phyloP scores from a whole-genome alignment of 2,113 vertebrate genomes.

The Protomyctophum bolini region DNA sequence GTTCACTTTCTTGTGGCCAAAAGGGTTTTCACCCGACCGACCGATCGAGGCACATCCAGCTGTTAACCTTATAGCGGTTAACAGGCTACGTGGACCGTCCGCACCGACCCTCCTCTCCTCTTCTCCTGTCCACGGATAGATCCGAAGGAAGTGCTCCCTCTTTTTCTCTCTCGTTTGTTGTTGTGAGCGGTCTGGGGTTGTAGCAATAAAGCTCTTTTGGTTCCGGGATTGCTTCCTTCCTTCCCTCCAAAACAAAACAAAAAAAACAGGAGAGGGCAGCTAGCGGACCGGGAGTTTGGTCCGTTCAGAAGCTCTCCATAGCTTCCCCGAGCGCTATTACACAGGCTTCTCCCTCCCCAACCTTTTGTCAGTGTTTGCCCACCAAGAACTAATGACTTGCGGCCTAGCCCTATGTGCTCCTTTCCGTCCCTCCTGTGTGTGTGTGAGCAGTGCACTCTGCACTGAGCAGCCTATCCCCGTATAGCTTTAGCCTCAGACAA shows the following conservation, averaged over 20 bases:
- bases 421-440: constrained; percentile 14
- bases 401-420: constrained; percentile 62
- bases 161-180: constrained; percentile 14
- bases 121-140: constrained; percentile 5
- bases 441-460: neutral
- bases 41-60: neutral
- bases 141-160: constrained; percentile 63
- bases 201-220: constrained; percentile 20
- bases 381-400: constrained; percentile 70
- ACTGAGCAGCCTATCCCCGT: constrained; percentile 39
- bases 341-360: constrained; percentile 37
- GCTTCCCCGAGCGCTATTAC: constrained; percentile 33
- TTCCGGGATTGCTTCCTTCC: constrained; percentile 23
- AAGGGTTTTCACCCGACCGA: neutral
- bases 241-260: neutral
- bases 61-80: constrained; percentile 4
- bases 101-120: neutral
- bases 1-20: constrained; percentile 9
- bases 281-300: neutral
- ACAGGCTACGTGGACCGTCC: constrained; percentile 32
- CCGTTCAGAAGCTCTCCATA: constrained; percentile 32
- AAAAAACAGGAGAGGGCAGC: neutral
- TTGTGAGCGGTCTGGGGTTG: constrained; percentile 32
- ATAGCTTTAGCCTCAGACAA: constrained; percentile 32
- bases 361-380: constrained; percentile 70